Percentiles rank a stretch among this genome's conserved stretches.
Evolutionary conservation across 2,113 vertebrate species (phyloP).

Genomic region (Dipodomys spectabilis): DNA sequence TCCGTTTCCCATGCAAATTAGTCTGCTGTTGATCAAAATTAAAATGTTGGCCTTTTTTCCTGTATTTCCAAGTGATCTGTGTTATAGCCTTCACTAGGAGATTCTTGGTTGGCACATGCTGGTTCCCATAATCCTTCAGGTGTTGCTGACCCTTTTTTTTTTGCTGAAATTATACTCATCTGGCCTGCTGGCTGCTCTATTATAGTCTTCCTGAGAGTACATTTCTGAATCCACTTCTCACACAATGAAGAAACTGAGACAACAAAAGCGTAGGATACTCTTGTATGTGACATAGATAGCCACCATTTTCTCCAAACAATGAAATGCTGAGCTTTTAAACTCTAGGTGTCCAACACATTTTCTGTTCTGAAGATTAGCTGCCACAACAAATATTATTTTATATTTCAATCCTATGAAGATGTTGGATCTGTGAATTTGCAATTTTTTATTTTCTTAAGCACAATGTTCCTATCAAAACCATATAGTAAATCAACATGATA

Average conservation of each 20-base stretch:
- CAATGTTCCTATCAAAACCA: not conserved
- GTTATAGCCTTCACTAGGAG: not conserved
- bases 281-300: not conserved
- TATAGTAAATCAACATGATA: not conserved
- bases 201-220: not conserved
- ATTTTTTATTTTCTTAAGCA: not conserved
- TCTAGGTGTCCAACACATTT: not conserved
- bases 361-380: not conserved
- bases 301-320: not conserved
- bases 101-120: not conserved
- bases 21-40: not conserved
- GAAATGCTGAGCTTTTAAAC: not conserved
- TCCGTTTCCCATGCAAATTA: fast-evolving
- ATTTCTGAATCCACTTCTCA: not conserved
- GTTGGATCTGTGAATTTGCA: not conserved
- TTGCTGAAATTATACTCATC: not conserved
- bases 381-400: not conserved
- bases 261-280: not conserved
- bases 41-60: not conserved
- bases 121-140: not conserved
- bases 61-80: not conserved
- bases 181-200: not conserved
- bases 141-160: not conserved
- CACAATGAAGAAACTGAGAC: not conserved
- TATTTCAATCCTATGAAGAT: not conserved